These are phyloP conservation scores for Hippocampus abdominalis DNA, from an alignment of 2,113 vertebrate species.

Conservation along the genomic window DNA sequence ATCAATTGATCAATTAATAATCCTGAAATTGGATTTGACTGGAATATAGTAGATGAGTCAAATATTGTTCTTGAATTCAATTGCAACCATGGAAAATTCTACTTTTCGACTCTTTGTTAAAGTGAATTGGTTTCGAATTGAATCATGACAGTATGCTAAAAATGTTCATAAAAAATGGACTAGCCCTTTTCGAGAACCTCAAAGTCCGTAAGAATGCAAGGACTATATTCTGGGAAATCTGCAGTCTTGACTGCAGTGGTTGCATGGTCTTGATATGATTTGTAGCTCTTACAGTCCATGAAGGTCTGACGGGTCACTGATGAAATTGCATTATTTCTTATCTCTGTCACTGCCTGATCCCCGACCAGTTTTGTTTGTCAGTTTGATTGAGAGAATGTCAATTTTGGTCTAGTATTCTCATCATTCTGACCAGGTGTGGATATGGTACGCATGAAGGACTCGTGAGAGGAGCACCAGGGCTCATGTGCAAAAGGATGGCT, in stretches of 20 bases:
- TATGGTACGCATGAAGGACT: background rate
- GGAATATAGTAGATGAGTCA: background rate
- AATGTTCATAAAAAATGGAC: background rate
- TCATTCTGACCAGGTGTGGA: background rate
- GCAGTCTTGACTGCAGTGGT: background rate
- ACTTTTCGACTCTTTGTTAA: background rate
- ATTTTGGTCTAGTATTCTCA: background rate
- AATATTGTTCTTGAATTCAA: background rate
- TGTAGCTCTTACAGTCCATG: background rate
- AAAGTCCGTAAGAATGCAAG: background rate
- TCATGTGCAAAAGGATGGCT: background rate
- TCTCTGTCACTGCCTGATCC: background rate
- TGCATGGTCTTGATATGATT: background rate
- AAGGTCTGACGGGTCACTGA: slow-evolving; percentile 1
- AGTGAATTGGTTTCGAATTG: background rate
- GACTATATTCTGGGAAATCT: background rate
- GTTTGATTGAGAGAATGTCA: background rate
- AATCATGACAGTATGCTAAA: background rate
- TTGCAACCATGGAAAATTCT: background rate
- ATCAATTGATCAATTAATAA: background rate
- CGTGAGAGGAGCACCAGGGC: background rate
- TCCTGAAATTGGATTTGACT: no score
- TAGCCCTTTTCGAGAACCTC: background rate
- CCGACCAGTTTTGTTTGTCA: background rate
- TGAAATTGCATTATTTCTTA: background rate